Percentiles rank a stretch among this genome's conserved stretches.
These are phyloP conservation scores for Philotrypesis tridentata DNA, from an alignment of 1,140 invertebrate species.

Conservation along the genomic window DNA sequence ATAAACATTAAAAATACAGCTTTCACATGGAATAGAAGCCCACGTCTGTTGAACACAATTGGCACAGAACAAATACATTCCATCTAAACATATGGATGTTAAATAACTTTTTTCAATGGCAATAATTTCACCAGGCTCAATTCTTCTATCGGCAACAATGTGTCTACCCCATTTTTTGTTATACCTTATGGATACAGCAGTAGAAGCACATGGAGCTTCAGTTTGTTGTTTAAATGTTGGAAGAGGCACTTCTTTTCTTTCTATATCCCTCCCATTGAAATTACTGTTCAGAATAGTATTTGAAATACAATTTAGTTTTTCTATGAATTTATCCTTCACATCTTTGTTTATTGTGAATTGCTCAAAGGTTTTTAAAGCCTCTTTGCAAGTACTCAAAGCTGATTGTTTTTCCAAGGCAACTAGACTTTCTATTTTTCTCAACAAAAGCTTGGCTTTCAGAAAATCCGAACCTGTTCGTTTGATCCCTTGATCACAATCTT, in stretches of 20 bases:
- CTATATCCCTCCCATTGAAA: background rate
- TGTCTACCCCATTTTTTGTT: constrained; percentile 21
- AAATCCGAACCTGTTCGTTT: background rate
- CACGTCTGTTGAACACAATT: constrained; percentile 13
- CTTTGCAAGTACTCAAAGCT: background rate
- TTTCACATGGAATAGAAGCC: constrained; percentile 5
- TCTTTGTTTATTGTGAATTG: background rate
- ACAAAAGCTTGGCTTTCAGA: background rate
- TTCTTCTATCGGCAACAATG: constrained; percentile 2
- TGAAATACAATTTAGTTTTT: background rate
- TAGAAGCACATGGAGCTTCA: constrained; percentile 7
- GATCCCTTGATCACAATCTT: constrained; percentile 3
- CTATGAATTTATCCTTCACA: background rate
- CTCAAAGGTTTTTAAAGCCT: background rate
- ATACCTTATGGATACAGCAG: background rate
- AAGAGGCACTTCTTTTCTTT: background rate
- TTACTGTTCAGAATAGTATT: background rate
- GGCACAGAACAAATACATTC: constrained; percentile 17
- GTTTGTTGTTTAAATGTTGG: background rate
- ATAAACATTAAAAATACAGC: constrained; percentile 8
- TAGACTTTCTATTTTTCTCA: background rate
- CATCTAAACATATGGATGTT: background rate
- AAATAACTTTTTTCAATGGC: constrained; percentile 7
- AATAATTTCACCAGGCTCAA: constrained; percentile 16
- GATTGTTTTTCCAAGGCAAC: background rate